Evolutionary conservation across 2,113 vertebrate species (phyloP), one percentile per base, ranked within the genome.

Genomic region (Callospermophilus lateralis): DNA sequence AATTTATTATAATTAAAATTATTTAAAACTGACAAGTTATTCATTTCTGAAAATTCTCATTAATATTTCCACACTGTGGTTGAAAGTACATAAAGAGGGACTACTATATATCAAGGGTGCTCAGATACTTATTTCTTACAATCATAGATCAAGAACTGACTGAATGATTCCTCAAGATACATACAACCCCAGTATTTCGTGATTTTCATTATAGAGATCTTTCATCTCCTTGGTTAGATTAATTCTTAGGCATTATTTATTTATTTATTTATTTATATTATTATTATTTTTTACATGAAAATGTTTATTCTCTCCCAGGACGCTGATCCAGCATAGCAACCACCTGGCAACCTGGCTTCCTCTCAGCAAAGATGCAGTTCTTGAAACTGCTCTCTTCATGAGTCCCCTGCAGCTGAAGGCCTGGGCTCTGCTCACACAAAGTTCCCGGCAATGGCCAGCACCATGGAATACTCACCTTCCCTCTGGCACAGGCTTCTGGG

Each of bases 381-480:
- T 77, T 3, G 1, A 55, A 65, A 45, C 22, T 3, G 76, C 77
- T 37, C 20, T 83, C 11, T 26, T 34, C 30, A 0, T 0, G 26
- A 79, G n/a, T 51, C 26, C 61, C 67, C 39, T 4, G 32, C 4
- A 1, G 55, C 70, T 3, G 1, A 28, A 4, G 0, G 48, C 77
- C 78, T 3, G 37, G 67, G 28, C 12, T 55, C 70, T 0, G 5
- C 28, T 98, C 98, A 99, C 11, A 99, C 99, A 86, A 99, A 99
- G 84, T 98, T 98, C 96, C 98, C 98, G 6, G 99, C 99, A 68
- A 99, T 99, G 91, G 99, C 99, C 84, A 99, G 97, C 42, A 99
- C 97, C 98, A 99, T 99, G 19, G 99, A 99, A 93, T 99, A 99
- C 68, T 99, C 99, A 6, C 99, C 99, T 72, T 99, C 99, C 96